Evolutionary conservation across 2,113 vertebrate species (phyloP).

Genomic region (Gymnocephalus cernua): DNA sequence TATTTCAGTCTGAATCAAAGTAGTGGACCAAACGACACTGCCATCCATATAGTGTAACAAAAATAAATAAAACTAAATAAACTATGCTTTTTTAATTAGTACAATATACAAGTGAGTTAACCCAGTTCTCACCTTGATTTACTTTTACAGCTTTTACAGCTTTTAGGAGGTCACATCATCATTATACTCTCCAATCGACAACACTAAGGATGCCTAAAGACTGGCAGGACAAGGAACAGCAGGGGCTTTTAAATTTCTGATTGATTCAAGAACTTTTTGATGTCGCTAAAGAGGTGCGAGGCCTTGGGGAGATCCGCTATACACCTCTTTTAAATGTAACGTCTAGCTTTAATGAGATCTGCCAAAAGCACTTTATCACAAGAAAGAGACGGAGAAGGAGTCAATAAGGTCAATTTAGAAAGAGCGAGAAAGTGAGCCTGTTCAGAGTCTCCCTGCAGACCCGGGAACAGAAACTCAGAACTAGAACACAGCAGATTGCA

Average conservation of each 20-base stretch:
- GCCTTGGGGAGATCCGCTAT: constrained; percentile 59
- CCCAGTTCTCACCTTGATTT: constrained; percentile 1
- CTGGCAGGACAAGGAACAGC: constrained; percentile 28
- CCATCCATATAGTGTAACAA: neutral
- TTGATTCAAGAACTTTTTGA: constrained; percentile 66
- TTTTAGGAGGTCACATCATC: constrained; percentile 5
- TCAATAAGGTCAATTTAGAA: constrained; percentile 72
- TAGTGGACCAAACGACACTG: neutral
- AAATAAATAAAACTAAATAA: neutral
- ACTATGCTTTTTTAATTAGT: neutral
- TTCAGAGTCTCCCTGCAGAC: constrained; percentile 52
- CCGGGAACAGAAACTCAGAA: constrained; percentile 17
- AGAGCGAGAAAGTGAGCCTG: constrained; percentile 51
- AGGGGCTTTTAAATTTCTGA: constrained; percentile 61
- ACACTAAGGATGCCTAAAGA: constrained; percentile 21
- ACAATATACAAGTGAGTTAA: neutral
- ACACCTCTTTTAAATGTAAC: constrained; percentile 64
- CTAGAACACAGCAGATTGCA: constrained; percentile 26
- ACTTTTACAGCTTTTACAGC: neutral
- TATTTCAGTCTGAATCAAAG: neutral
- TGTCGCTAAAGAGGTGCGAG: constrained; percentile 59
- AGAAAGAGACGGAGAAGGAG: constrained; percentile 66
- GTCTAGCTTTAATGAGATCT: constrained; percentile 74
- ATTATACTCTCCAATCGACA: constrained; percentile 21
- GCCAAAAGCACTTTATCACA: constrained; percentile 74